Base-by-base conservation (phyloP, 1,140 invertebrate species). In the Diploscapter pachys region DNA sequence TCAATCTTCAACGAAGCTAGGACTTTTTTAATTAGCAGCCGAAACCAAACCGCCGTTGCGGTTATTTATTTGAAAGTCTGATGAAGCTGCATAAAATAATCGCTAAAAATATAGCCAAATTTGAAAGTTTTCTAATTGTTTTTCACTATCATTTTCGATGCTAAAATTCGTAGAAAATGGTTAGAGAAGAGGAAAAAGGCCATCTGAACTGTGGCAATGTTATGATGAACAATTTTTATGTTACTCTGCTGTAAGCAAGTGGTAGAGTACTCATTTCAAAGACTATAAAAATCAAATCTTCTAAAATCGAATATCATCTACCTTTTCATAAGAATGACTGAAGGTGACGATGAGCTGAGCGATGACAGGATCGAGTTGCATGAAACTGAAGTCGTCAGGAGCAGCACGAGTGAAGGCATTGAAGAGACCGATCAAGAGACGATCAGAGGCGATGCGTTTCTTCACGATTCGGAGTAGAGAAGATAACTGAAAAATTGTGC, bases 261-360 rank as follows among this genome's bases (percentile, higher is more conserved):
- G 31, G 31, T 31, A 31, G 31, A 31, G 31, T 31, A 31, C 31
- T 31, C 31, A 31, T 31, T 31, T 31, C 31, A 31, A 31, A 31
- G 31, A 31, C 31, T 31, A 31, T 31, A 31, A 31, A 54, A 75
- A 67, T 8, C 53, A 68, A 50, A 3, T 31, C 9, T 74, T 51
- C 53, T 63, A 11, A 62, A 31, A 31, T 59, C 56, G 4, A 64
- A 67, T 56, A 57, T 13, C 55, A 49, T 71, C 5, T 63, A 80
- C 78, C 71, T 80, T 76, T 68, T 80, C 73, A 66, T 80, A 77
- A 52, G 79, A 75, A 63, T 73, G 74, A 72, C 78, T 80, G 75
- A 80, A 80, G 11, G 74, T 69, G n/a, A 80, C 75, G 49, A 80
- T 77, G 11, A 80, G 69, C 59, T 80, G 68, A 4, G 79, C 79